Percentiles rank a stretch among this genome's conserved stretches.
Conservation (phyloP, 2,888 invertebrate species). For the Carabus problematicus region DNA sequence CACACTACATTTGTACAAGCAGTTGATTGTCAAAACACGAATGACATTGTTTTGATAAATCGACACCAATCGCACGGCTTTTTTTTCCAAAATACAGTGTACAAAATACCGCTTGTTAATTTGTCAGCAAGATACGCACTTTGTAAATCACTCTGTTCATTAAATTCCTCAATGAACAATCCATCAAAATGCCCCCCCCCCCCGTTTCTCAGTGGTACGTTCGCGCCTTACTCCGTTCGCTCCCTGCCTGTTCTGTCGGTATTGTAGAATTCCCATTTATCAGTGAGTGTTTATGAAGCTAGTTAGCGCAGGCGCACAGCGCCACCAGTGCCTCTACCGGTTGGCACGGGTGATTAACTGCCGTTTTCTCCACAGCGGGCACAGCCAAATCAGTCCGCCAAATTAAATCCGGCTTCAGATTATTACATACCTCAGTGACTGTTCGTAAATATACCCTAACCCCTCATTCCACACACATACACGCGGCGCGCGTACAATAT, state of each 20-base stretch:
- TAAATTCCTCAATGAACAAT: too few relatives aligned
- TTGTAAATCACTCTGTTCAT: too few relatives aligned
- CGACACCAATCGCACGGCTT: too few relatives aligned
- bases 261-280: slow-evolving; percentile 59
- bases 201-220: not conserved
- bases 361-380: slow-evolving; percentile 57
- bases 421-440: slow-evolving; percentile 76
- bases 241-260: slow-evolving; percentile 36
- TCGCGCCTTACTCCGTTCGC: not conserved
- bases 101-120: too few relatives aligned
- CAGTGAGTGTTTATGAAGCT: slow-evolving; percentile 58
- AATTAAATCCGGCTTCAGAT: slow-evolving; percentile 76
- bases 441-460: slow-evolving; percentile 68
- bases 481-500: too few relatives aligned
- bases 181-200: too few relatives aligned
- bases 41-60: too few relatives aligned
- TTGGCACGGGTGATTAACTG: slow-evolving; percentile 59
- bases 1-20: too few relatives aligned
- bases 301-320: slow-evolving; percentile 55
- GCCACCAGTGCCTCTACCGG: slow-evolving; percentile 33
- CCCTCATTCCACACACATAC: too few relatives aligned
- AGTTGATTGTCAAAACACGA: not conserved
- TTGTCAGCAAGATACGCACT: too few relatives aligned
- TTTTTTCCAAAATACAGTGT: too few relatives aligned
- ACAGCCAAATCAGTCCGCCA: slow-evolving; percentile 76